These are phyloP conservation scores for Muntiacus muntjak DNA, from an alignment of 2,113 vertebrate genomes.

Conservation along the genomic window DNA sequence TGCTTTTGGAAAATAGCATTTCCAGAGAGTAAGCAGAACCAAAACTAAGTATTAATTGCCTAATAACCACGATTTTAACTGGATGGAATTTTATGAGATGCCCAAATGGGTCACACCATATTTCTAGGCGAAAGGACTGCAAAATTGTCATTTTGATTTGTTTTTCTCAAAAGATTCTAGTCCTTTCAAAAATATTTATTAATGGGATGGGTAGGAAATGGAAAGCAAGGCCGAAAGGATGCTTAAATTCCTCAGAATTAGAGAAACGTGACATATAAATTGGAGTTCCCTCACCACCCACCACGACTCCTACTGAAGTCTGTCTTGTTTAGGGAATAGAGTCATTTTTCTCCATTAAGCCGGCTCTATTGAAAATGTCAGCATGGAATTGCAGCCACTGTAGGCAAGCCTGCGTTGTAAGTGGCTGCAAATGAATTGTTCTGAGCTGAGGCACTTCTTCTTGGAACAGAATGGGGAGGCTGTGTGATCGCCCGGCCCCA, in stretches of 20 bases:
- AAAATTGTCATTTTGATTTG: slow-evolving; percentile 61
- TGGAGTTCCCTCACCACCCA: neutral
- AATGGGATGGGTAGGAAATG: slow-evolving; percentile 44
- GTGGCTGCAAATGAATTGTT: slow-evolving; percentile 39
- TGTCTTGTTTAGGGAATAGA: slow-evolving; percentile 41
- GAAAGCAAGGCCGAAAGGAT: slow-evolving; percentile 30
- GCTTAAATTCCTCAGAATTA: slow-evolving; percentile 47
- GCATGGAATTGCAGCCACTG: slow-evolving; percentile 38
- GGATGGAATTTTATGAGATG: slow-evolving; percentile 56
- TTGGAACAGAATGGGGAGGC: slow-evolving; percentile 14
- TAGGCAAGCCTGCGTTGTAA: neutral
- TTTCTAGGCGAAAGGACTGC: neutral
- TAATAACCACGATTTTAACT: slow-evolving; percentile 67
- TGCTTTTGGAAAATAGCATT: slow-evolving; percentile 69
- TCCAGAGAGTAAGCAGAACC: slow-evolving; percentile 71
- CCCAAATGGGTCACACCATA: neutral
- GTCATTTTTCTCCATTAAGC: slow-evolving; percentile 72
- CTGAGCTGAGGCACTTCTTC: slow-evolving; percentile 2
- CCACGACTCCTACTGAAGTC: neutral
- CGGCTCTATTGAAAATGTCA: slow-evolving; percentile 49
- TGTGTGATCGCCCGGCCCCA: neutral
- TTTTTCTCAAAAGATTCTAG: slow-evolving; percentile 45
- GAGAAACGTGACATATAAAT: slow-evolving; percentile 50
- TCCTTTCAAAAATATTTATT: slow-evolving; percentile 66
- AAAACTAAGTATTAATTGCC: slow-evolving; percentile 73